Conservation (phyloP, 2,888 invertebrate species). For the Cephus sareptanus region DNA sequence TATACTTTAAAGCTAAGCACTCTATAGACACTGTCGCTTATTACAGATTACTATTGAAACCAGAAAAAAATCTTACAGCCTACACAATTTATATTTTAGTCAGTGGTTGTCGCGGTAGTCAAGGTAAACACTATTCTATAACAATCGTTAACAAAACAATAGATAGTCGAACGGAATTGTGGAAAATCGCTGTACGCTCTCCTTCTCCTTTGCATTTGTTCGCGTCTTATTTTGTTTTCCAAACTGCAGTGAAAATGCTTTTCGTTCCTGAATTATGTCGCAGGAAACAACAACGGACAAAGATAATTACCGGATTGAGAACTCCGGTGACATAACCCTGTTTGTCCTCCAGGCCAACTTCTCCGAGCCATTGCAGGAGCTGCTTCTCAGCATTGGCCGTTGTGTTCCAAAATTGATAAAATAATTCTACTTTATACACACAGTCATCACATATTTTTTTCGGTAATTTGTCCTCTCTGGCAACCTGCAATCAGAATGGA, state of each 20-base stretch:
- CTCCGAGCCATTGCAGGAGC: conserved; percentile 65
- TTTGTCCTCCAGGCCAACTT: conserved; percentile 56
- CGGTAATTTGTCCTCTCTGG: conserved; percentile 75
- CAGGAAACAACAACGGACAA: background rate
- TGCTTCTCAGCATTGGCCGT: conserved; percentile 75
- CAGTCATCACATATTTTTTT: conserved; percentile 80
- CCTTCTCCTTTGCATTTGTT: background rate
- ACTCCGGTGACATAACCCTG: conserved; percentile 57
- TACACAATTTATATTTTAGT: conserved; percentile 5
- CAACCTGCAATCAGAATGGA: conserved; percentile 68
- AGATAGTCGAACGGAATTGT: background rate
- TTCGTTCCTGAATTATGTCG: background rate
- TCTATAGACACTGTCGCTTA: background rate
- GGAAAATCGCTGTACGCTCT: background rate
- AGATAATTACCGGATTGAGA: conserved; percentile 50
- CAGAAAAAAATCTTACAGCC: background rate
- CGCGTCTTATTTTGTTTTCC: background rate
- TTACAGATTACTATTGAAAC: background rate
- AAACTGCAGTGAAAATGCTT: background rate
- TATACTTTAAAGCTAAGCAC: background rate
- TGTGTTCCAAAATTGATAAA: conserved; percentile 79
- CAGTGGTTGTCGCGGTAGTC: conserved; percentile 28
- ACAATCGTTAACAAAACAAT: conserved; percentile 19
- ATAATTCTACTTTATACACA: conserved; percentile 77
- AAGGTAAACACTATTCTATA: conserved; percentile 39